These are phyloP conservation scores for Danionella dracula DNA, from an alignment of 2,797 vertebrate species.

Conservation along the genomic window DNA sequence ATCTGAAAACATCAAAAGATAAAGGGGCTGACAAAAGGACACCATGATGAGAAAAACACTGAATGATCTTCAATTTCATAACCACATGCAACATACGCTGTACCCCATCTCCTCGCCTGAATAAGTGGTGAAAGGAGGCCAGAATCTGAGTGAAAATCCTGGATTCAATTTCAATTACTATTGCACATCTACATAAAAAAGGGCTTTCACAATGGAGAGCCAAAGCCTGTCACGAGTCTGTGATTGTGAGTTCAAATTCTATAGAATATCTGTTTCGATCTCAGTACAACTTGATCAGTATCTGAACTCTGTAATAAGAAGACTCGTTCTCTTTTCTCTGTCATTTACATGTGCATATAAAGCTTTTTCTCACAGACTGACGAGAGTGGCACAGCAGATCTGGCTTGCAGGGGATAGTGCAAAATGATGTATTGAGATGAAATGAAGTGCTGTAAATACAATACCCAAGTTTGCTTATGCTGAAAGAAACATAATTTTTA, in stretches of 20 bases:
- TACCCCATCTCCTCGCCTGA: not conserved
- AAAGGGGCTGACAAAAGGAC: not conserved
- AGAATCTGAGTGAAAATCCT: not conserved
- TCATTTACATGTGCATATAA: slow-evolving; percentile 40
- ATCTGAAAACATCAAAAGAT: not conserved
- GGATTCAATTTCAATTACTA: slow-evolving; percentile 14
- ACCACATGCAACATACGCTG: slow-evolving; percentile 1
- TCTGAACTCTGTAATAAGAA: slow-evolving; percentile 45
- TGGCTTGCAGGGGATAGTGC: no score
- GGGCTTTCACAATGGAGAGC: not conserved
- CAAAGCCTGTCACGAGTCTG: slow-evolving; percentile 13
- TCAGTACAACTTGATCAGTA: slow-evolving; percentile 6
- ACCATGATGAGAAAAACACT: not conserved
- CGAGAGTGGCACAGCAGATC: no score
- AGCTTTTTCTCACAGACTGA: no score
- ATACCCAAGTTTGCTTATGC: no score
- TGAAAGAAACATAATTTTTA: no score
- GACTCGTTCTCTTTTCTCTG: slow-evolving; percentile 52
- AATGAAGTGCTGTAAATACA: no score
- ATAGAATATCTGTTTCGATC: slow-evolving; percentile 15
- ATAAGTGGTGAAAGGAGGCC: not conserved
- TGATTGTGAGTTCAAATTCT: slow-evolving; percentile 24
- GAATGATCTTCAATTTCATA: not conserved
- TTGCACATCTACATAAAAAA: not conserved
- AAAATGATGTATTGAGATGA: no score